Percentiles rank a stretch among this genome's conserved stretches.
phyloP scores from a whole-genome alignment of 2,888 invertebrate genomes.

The Podotricha telesiphe region DNA sequence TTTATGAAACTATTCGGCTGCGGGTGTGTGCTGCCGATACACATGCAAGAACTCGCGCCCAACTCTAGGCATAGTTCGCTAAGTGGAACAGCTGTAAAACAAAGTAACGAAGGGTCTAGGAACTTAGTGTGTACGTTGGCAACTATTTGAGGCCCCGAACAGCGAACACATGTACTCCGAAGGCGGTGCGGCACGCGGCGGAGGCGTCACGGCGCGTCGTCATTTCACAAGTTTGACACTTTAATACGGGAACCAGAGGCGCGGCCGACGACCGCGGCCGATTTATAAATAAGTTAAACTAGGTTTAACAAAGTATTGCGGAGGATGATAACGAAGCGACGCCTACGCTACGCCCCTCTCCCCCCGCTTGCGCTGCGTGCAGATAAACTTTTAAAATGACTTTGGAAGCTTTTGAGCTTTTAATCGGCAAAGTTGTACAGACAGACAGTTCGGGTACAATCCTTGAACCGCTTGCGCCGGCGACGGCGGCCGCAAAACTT shows the following conservation, averaged over 20 bases:
- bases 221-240: slow-evolving; percentile 71
- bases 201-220: slow-evolving; percentile 48
- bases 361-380: slow-evolving; percentile 70
- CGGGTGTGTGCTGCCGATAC: slow-evolving; percentile 81
- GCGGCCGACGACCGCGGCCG: slow-evolving; percentile 68
- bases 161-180: slow-evolving; percentile 65
- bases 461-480: slow-evolving; percentile 85
- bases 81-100: slow-evolving; percentile 84
- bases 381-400: slow-evolving; percentile 85
- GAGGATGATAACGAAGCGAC: slow-evolving; percentile 75
- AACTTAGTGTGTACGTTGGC: slow-evolving; percentile 79
- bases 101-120: slow-evolving; percentile 84
- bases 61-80: slow-evolving; percentile 83
- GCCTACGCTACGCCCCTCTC: slow-evolving; percentile 64
- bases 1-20: slow-evolving; percentile 84
- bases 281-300: slow-evolving; percentile 81
- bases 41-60: slow-evolving; percentile 83
- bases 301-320: slow-evolving; percentile 80
- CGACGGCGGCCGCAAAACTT: slow-evolving; percentile 85
- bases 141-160: slow-evolving; percentile 61
- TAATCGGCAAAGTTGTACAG: slow-evolving; percentile 85
- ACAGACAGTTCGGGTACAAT: slow-evolving; percentile 85
- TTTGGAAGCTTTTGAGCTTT: slow-evolving; percentile 85
- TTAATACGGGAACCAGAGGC: slow-evolving; percentile 64
- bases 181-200: slow-evolving; percentile 49